Conservation (phyloP, 2,113 vertebrate species). For the Notarius quadriscutis region DNA sequence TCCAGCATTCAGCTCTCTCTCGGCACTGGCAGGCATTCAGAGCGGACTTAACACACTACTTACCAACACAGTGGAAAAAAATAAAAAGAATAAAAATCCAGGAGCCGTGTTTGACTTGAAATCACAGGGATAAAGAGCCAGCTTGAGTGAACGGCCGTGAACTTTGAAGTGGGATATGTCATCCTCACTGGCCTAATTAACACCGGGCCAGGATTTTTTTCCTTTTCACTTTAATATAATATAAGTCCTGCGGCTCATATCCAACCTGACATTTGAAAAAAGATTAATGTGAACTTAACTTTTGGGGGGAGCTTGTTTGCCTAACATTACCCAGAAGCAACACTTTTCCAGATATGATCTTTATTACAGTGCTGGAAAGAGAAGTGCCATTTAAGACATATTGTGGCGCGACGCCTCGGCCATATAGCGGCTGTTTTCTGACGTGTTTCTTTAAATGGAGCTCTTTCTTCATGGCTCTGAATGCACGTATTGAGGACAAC, state of each 20-base stretch:
- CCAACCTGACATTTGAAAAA: slow-evolving; percentile 73
- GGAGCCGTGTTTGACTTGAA: slow-evolving; percentile 58
- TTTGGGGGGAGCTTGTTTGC: slow-evolving; percentile 67
- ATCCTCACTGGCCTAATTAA: slow-evolving; percentile 67
- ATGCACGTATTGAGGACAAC: slow-evolving; percentile 54
- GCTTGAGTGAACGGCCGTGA: slow-evolving; percentile 69
- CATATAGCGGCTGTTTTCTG: slow-evolving; percentile 50
- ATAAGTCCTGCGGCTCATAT: slow-evolving; percentile 64
- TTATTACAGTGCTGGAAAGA: slow-evolving; percentile 67
- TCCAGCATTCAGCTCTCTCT: slow-evolving; percentile 30
- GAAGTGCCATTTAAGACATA: slow-evolving; percentile 63
- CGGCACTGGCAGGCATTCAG: slow-evolving; percentile 37
- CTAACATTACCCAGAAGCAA: slow-evolving; percentile 58
- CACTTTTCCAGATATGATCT: slow-evolving; percentile 63
- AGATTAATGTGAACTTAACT: slow-evolving; percentile 72
- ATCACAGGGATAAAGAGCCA: slow-evolving; percentile 65
- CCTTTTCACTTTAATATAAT: slow-evolving; percentile 66
- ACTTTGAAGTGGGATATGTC: slow-evolving; percentile 69
- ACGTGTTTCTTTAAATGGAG: slow-evolving; percentile 52
- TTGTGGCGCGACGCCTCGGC: slow-evolving; percentile 51
- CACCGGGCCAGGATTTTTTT: slow-evolving; percentile 52
- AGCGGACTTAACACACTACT: slow-evolving; percentile 42
- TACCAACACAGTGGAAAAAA: slow-evolving; percentile 47
- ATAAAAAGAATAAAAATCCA: slow-evolving; percentile 43
- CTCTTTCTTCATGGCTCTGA: slow-evolving; percentile 42